These are phyloP conservation scores for Casuarius casuarius DNA, from an alignment of 2,113 vertebrate genomes.

Conservation along the genomic window DNA sequence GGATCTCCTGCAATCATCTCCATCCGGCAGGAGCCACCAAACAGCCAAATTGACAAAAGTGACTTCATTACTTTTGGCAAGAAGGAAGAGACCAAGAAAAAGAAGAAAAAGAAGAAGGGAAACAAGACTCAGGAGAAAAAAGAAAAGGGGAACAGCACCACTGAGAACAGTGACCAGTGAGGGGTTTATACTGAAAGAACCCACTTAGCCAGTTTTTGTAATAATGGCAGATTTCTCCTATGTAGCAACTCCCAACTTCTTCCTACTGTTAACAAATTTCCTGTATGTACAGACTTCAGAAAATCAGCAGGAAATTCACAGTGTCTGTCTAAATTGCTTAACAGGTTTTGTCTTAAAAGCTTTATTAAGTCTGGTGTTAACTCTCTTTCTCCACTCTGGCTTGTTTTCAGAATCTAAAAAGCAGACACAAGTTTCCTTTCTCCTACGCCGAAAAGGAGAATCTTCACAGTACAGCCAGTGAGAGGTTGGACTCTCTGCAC, in stretches of 20 bases:
- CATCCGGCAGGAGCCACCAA: slow-evolving; percentile 94
- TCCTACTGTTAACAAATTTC: slow-evolving; percentile 74
- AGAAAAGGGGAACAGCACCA: slow-evolving; percentile 91
- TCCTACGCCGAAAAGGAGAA: slow-evolving; percentile 82
- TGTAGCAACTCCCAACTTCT: slow-evolving; percentile 82
- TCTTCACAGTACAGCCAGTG: slow-evolving; percentile 83
- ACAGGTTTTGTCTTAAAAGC: slow-evolving; percentile 85
- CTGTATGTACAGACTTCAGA: slow-evolving; percentile 79
- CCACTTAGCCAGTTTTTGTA: slow-evolving; percentile 83
- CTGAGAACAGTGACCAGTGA: slow-evolving; percentile 94
- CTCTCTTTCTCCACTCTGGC: slow-evolving; percentile 84
- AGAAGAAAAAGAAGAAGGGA: slow-evolving; percentile 99
- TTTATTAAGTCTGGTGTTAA: slow-evolving; percentile 87
- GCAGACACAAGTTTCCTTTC: slow-evolving; percentile 87
- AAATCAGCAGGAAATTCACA: slow-evolving; percentile 79
- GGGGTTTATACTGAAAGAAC: slow-evolving; percentile 75
- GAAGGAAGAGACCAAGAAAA: slow-evolving; percentile 98
- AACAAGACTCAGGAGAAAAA: slow-evolving; percentile 94
- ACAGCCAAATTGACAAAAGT: slow-evolving; percentile 93
- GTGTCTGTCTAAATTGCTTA: slow-evolving; percentile 81
- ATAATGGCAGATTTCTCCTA: slow-evolving; percentile 80
- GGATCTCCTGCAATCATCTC: slow-evolving; percentile 99
- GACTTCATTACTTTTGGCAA: slow-evolving; percentile 99
- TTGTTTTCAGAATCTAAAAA: slow-evolving; percentile 87
- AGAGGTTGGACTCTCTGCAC: slow-evolving; percentile 83